A percentile compares a stretch with the other conserved stretches of the same genome.
Conservation (phyloP, 2,888 invertebrate genomes). For the Pristionchus mayeri region DNA sequence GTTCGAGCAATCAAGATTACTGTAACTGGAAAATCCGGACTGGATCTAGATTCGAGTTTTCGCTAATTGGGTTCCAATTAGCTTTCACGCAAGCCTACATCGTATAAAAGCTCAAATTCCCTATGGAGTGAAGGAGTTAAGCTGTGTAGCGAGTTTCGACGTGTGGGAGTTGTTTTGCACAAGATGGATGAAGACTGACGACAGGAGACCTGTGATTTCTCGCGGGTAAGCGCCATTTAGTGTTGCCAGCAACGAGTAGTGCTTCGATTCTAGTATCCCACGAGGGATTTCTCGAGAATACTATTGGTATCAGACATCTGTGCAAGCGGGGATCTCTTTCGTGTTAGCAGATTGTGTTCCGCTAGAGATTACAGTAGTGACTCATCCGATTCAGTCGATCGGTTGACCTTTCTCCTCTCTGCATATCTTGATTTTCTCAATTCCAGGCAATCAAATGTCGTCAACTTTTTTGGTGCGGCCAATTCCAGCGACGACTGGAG, state of each 20-base stretch:
- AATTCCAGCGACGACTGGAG: conserved; percentile 8
- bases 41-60: no score
- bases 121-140: background rate
- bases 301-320: background rate
- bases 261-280: background rate
- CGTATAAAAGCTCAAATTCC: background rate
- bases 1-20: no score
- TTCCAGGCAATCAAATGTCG: conserved; percentile 9
- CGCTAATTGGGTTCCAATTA: no score
- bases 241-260: background rate
- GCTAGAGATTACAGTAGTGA: background rate
- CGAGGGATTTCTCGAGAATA: background rate
- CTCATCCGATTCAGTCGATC: conserved; percentile 19
- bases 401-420: background rate
- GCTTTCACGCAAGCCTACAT: no score
- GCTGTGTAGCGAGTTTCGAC: background rate
- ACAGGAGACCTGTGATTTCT: background rate
- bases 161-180: background rate
- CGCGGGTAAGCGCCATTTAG: background rate
- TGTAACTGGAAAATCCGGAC: no score
- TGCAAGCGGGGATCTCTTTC: background rate
- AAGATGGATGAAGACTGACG: background rate
- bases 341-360: background rate
- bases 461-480: conserved; percentile 16
- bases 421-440: background rate